These are phyloP conservation scores for Alosa sapidissima DNA, from an alignment of 2,797 vertebrate genomes.

Conservation along the genomic window DNA sequence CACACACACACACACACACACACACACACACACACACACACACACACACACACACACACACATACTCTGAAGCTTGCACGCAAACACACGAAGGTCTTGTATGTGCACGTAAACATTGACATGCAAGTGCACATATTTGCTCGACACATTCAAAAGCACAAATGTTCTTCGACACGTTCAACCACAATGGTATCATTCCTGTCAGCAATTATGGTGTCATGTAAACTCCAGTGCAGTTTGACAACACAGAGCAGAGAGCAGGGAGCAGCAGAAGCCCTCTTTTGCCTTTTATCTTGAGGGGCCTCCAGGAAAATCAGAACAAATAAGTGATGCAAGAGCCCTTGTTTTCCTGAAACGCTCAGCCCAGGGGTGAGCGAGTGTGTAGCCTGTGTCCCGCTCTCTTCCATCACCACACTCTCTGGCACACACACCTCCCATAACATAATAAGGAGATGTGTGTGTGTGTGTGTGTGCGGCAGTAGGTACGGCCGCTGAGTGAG, in stretches of 20 bases:
- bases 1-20: constrained; percentile 26
- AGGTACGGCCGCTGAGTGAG: constrained; percentile 9
- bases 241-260: neutral
- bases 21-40: constrained; percentile 1
- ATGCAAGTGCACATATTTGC: constrained; percentile 17
- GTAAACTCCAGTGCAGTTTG: neutral
- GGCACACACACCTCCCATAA: neutral
- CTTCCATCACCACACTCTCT: neutral
- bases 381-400: neutral
- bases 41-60: constrained; percentile 15
- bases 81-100: neutral
- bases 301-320: constrained; percentile 35
- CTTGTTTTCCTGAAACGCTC: constrained; percentile 53
- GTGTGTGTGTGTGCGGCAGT: constrained; percentile 27
- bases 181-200: constrained; percentile 41
- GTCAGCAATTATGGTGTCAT: constrained; percentile 39
- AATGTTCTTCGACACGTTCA: neutral
- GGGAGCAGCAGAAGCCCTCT: neutral
- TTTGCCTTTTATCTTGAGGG: constrained; percentile 36
- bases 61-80: neutral
- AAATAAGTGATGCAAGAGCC: constrained; percentile 59
- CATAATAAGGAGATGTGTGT: neutral
- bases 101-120: constrained; percentile 3
- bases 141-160: constrained; percentile 1
- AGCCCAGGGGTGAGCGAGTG: constrained; percentile 16